A percentile compares a stretch with the other conserved stretches of the same genome.
phyloP scores from a whole-genome alignment of 2,888 invertebrate species.

The Agonum fuliginosum region DNA sequence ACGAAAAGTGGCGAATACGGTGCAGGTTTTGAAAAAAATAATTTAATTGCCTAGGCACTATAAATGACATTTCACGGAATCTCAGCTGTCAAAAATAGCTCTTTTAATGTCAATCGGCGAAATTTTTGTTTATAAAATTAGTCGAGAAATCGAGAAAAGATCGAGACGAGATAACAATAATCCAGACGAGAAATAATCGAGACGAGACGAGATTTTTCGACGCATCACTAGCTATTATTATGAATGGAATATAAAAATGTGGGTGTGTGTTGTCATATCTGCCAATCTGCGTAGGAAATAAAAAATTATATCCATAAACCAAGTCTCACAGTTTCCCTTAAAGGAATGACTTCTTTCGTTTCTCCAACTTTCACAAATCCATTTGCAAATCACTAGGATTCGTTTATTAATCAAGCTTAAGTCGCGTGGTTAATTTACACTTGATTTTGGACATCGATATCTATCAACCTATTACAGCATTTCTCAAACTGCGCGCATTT shows the following conservation, averaged over 20 bases:
- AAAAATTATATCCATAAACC: slow-evolving; percentile 41
- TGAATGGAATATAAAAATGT: background rate
- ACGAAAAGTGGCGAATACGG: too few relatives aligned
- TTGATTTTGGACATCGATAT: slow-evolving; percentile 32
- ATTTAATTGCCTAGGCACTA: too few relatives aligned
- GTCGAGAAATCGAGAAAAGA: too few relatives aligned
- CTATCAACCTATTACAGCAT: slow-evolving; percentile 26
- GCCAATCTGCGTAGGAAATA: slow-evolving; percentile 36
- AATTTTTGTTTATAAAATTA: too few relatives aligned
- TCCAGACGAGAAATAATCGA: too few relatives aligned
- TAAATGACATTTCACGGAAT: too few relatives aligned
- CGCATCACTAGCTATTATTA: background rate
- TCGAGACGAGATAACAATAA: too few relatives aligned
- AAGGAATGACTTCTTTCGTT: slow-evolving; percentile 39
- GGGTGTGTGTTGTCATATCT: slow-evolving; percentile 29
- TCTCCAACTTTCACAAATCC: slow-evolving; percentile 40
- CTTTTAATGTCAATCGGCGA: too few relatives aligned
- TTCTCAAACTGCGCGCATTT: slow-evolving; percentile 26
- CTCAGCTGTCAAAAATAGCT: too few relatives aligned
- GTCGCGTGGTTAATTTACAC: slow-evolving; percentile 26
- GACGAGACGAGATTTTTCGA: too few relatives aligned
- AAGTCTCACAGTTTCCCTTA: background rate
- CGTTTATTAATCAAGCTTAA: slow-evolving; percentile 27
- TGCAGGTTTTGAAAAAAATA: too few relatives aligned
- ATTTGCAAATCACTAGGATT: slow-evolving; percentile 35